Conservation (phyloP, 2,888 invertebrate genomes). For the Epinotia ramella region DNA sequence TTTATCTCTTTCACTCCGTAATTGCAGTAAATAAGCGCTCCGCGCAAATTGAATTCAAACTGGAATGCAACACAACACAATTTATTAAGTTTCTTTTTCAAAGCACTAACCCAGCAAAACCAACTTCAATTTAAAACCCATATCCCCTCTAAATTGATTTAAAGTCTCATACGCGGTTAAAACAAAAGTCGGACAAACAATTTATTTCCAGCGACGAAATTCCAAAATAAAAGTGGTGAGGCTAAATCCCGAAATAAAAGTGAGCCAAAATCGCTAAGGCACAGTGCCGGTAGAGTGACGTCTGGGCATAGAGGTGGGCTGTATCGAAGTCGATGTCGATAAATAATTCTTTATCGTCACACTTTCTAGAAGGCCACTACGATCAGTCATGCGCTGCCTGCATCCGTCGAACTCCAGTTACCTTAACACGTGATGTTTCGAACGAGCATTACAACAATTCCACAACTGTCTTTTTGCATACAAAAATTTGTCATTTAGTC, state of each 20-base stretch:
- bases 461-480: too few species aligned
- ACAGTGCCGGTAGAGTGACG: slow-evolving; percentile 57
- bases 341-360: not conserved
- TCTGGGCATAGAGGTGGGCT: slow-evolving; percentile 49
- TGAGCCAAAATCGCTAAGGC: slow-evolving; percentile 43
- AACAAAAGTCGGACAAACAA: slow-evolving; percentile 34
- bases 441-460: too few species aligned
- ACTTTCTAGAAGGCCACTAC: too few species aligned
- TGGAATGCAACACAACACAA: too few species aligned
- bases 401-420: too few species aligned
- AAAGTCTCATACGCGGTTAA: slow-evolving; percentile 8
- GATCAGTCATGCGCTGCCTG: too few species aligned
- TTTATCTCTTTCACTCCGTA: not conserved
- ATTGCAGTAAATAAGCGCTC: not conserved
- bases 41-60: too few species aligned
- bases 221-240: slow-evolving; percentile 52
- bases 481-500: too few species aligned
- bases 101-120: not conserved
- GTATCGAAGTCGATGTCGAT: slow-evolving; percentile 16
- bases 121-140: not conserved
- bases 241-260: slow-evolving; percentile 52
- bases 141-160: slow-evolving; percentile 19
- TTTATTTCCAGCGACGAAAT: slow-evolving; percentile 40
- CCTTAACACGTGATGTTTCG: too few species aligned
- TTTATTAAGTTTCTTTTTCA: not conserved